Evolutionary conservation across 2,113 vertebrate genomes (phyloP), one percentile per base, ranked within the genome.

Genomic region (Clarias batrachus): DNA sequence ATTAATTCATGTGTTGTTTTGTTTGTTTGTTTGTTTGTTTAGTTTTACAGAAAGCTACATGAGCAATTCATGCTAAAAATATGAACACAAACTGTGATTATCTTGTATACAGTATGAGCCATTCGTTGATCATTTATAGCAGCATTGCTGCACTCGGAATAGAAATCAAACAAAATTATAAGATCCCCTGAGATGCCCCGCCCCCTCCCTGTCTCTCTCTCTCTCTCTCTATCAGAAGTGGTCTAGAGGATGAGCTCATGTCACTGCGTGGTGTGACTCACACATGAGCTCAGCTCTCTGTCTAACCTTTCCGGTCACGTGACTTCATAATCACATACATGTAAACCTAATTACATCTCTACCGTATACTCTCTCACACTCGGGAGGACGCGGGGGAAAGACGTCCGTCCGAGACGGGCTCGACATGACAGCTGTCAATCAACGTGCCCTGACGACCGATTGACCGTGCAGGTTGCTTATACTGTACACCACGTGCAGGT

Each of bases 211-310:
- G 27, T 4, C n/a, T 9, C n/a, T 62, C 16, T 71, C 25, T 59
- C 1, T 54, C 37, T 84, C 54, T 54, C 33, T 71, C 81, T 73
- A 13, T 70, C 13, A 48, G 48, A 33, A 57, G 68, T 57, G 10
- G 13, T 23, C 14, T 27, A 23, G n/a, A 80, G 81, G 57, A 86
- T 89, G 81, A 86, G 81, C 80, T 89, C 84, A 83, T 83, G 41
- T 37, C 13, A 21, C 2, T 10, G 21, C 76, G 63, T 60, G 12
- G 56, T 17, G 41, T 56, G 63, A 84, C 74, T 81, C 84, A 78
- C 68, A 57, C 78, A 77, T 30, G 5, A n/a, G 66, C 73, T 80
- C 66, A 23, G 14, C 66, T 81, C 71, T 80, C 74, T 4, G 11
- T 10, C 21, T 41, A 73, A 70, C 80, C 19, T 27, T 14, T 65